Evolutionary conservation across 2,888 invertebrate species (phyloP).

Genomic region (Erannis defoliaria): DNA sequence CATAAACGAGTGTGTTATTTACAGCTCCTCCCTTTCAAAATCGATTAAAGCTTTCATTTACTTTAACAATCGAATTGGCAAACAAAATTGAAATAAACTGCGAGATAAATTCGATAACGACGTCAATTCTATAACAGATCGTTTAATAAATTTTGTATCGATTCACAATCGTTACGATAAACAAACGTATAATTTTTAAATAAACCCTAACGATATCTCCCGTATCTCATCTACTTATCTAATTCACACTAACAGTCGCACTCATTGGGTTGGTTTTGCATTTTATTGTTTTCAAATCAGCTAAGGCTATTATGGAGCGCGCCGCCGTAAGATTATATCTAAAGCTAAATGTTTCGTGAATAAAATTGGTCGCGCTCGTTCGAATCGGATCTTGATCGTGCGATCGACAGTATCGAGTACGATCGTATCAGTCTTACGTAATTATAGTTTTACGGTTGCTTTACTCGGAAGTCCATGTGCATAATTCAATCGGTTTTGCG

Average conservation of each 20-base stretch:
- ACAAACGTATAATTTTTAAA: constrained; percentile 64
- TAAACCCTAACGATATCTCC: constrained; percentile 65
- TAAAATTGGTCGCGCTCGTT: constrained; percentile 82
- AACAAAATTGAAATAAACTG: constrained; percentile 24
- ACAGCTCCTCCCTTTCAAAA: constrained; percentile 11
- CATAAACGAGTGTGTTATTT: constrained; percentile 17
- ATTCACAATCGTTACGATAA: constrained; percentile 44
- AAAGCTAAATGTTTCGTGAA: constrained; percentile 81
- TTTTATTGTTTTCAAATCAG: constrained; percentile 76
- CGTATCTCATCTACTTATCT: constrained; percentile 74
- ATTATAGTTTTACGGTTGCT: constrained; percentile 73
- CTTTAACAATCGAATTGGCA: constrained; percentile 17
- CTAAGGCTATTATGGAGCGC: constrained; percentile 58
- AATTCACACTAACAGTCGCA: constrained; percentile 77
- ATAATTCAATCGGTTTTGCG: constrained; percentile 57
- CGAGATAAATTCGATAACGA: constrained; percentile 35
- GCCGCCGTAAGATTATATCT: constrained; percentile 75
- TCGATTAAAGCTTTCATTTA: constrained; percentile 16
- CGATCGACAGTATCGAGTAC: constrained; percentile 66
- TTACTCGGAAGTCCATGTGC: constrained; percentile 64
- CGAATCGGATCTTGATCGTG: constrained; percentile 73
- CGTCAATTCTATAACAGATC: constrained; percentile 39
- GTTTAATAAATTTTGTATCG: constrained; percentile 41
- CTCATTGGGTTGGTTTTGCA: constrained; percentile 66
- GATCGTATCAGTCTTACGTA: constrained; percentile 70